Conservation (phyloP, 53 echinoderm and acorn worm species). For the Mesocentrotus franciscanus region DNA sequence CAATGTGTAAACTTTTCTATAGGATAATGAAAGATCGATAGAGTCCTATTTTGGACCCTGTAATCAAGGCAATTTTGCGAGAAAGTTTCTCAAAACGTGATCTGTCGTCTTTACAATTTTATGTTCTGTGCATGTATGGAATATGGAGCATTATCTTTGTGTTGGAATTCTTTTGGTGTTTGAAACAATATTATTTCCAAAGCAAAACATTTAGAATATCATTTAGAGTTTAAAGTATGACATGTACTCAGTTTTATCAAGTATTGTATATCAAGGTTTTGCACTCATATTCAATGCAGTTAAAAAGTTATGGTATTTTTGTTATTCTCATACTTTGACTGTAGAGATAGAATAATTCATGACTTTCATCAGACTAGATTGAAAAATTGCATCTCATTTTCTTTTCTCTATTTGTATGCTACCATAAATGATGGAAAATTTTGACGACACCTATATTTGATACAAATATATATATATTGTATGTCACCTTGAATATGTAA, state of each 20-base stretch:
- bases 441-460: neutral
- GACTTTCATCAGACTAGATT: too few species aligned
- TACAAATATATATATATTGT: neutral
- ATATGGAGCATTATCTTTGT: neutral
- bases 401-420: neutral
- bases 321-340: neutral
- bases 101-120: neutral
- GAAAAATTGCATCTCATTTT: too few species aligned
- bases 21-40: neutral
- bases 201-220: neutral
- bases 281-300: neutral
- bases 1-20: neutral
- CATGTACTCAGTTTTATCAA: neutral
- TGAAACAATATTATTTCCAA: neutral
- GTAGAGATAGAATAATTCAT: too few species aligned
- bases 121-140: neutral
- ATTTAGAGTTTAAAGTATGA: neutral
- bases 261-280: neutral
- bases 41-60: neutral
- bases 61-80: neutral
- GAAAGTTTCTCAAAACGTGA: neutral
- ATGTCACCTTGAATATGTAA: conserved; percentile 24
- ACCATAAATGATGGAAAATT: neutral
- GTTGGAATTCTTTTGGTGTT: neutral
- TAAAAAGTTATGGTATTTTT: neutral